Conservation (phyloP, 2,113 vertebrate genomes). For the Crypturellus undulatus region DNA sequence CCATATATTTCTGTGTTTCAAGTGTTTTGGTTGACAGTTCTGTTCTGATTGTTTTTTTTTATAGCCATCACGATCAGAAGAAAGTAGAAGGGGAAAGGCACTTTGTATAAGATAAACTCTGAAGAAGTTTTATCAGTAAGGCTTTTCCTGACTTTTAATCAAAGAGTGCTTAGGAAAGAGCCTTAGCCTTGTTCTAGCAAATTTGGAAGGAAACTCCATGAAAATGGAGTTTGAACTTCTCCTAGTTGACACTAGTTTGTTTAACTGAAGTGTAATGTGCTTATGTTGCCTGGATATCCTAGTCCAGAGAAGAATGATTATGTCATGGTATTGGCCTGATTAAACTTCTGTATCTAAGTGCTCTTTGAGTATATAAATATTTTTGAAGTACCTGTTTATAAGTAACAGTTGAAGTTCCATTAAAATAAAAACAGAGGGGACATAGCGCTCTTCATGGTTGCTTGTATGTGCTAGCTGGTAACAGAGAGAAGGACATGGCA, state of each 20-base stretch:
- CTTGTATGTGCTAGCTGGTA: not conserved
- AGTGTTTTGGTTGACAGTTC: not conserved
- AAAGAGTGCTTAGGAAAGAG: not conserved
- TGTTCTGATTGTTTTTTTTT: not conserved
- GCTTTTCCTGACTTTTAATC: not conserved
- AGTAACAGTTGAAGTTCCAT: not conserved
- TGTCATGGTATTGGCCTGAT: not conserved
- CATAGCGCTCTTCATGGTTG: fast-evolving
- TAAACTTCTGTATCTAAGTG: not conserved
- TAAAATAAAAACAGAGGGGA: not conserved
- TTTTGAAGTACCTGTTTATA: not conserved
- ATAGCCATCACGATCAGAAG: not conserved
- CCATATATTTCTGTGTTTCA: not conserved
- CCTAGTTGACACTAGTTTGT: not conserved
- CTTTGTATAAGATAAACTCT: not conserved
- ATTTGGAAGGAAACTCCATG: not conserved
- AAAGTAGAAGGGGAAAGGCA: not conserved
- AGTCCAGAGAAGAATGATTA: not conserved
- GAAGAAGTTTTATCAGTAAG: not conserved
- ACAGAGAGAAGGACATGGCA: not conserved
- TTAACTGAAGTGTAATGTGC: not conserved
- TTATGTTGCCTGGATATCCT: not conserved
- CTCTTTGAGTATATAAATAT: not conserved
- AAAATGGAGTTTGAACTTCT: not conserved
- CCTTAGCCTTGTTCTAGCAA: not conserved